Percentiles rank a stretch among this genome's conserved stretches.
Conservation (phyloP, 2,113 vertebrate genomes). For the Micronycteris hirsuta region DNA sequence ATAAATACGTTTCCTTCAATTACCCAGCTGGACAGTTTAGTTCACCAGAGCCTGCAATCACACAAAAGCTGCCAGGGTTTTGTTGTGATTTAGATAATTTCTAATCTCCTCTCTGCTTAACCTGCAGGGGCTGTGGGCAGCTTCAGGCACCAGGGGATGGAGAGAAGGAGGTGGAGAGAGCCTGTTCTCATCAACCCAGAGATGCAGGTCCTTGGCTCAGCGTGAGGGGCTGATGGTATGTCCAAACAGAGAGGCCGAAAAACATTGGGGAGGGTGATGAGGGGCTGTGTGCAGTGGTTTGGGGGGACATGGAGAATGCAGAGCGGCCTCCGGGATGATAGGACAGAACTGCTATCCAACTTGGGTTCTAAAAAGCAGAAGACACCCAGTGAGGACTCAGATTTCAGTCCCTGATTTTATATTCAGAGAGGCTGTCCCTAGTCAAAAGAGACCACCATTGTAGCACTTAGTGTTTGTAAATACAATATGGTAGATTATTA, state of each 20-base stretch:
- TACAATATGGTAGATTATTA: background rate
- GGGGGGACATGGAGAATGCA: background rate
- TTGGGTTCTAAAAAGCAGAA: background rate
- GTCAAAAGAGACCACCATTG: background rate
- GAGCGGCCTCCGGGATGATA: too few species aligned
- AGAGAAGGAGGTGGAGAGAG: background rate
- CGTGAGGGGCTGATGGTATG: background rate
- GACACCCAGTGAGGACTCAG: background rate
- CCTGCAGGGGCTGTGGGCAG: constrained; percentile 31
- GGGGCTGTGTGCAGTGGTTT: background rate
- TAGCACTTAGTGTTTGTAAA: background rate
- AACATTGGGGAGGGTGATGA: background rate
- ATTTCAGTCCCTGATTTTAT: background rate
- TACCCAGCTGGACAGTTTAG: constrained; percentile 69
- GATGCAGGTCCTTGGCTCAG: background rate
- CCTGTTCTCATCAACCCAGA: background rate
- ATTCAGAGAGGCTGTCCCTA: background rate
- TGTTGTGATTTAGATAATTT: constrained; percentile 72
- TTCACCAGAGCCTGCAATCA: constrained; percentile 66
- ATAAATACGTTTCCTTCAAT: constrained; percentile 74
- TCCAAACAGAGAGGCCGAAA: background rate
- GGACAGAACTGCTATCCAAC: background rate
- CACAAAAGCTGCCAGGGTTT: constrained; percentile 62
- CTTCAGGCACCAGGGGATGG: background rate
- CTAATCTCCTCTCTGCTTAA: constrained; percentile 67